Conservation (phyloP, 64 coral and sea anemone genomes). For the Actinia equina region DNA sequence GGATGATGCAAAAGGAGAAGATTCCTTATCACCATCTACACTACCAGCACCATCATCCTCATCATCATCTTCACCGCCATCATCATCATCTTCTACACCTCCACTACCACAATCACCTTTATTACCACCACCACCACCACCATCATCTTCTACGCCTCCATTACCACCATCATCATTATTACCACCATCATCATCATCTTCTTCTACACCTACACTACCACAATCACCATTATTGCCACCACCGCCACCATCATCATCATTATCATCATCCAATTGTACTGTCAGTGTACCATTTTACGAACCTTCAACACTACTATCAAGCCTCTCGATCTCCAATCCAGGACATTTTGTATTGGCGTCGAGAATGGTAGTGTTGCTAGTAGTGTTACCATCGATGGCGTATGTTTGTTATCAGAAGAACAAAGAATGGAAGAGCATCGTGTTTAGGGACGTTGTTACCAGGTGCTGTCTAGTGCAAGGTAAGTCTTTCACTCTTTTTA, state of each 20-base stretch:
- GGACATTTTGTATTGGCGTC: background rate
- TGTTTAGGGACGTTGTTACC: constrained; percentile 15
- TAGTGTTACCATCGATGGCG: constrained; percentile 22
- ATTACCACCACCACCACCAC: background rate
- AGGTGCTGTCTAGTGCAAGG: constrained; percentile 33
- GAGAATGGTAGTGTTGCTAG: background rate
- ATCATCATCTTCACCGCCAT: too few relatives aligned
- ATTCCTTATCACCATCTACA: too few relatives aligned
- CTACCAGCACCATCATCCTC: too few relatives aligned
- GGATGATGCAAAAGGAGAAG: too few relatives aligned
- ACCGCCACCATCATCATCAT: background rate
- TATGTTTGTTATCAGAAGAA: constrained; percentile 26
- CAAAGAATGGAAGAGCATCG: constrained; percentile 20
- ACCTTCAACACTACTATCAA: background rate
- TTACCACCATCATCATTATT: too few relatives aligned
- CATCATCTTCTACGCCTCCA: too few relatives aligned
- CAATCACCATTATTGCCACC: too few relatives aligned
- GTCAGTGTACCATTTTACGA: background rate
- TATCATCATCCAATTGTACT: background rate
- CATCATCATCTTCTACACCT: too few relatives aligned
- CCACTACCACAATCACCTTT: background rate
- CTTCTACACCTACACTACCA: too few relatives aligned
- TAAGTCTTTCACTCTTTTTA: background rate
- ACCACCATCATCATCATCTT: background rate
- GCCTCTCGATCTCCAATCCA: background rate